Base-by-base conservation (phyloP, 2,888 invertebrate genomes). In the Polydrusus cervinus region DNA sequence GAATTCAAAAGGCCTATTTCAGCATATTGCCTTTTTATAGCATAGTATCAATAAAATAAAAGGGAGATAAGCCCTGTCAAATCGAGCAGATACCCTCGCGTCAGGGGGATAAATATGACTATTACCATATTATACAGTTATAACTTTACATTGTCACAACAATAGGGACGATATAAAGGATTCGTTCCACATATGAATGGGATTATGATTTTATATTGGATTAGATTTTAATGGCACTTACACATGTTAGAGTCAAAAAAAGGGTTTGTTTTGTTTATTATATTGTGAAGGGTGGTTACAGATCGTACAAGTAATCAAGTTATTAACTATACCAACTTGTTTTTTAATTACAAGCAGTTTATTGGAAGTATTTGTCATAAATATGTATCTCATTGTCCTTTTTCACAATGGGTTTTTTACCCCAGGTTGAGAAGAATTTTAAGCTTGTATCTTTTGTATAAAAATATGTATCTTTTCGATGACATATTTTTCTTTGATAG, bases 111-210 rank as follows among this genome's bases (percentile, higher is more conserved):
- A 75, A 67, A 75, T 71, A 71, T 72, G 72, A 76, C 76, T 76
- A 72, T 72, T 69, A 72, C 69, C 76, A 57, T 76, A 76, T 74
- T 76, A 76, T 73, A 69, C 76, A 67, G 55, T 67, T 20, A 62
- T 53, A 71, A 55, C 53, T 68, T 49, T 45, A 47, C 45, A 64
- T 64, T 76, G 76, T 76, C 76, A 76, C 74, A 76, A 76, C 76
- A 76, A 74, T 60, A 45, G 65, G 73, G 65, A 64, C 62, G 53
- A 62, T 64, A 71, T 61, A 64, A 69, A 53, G 45, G 62, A 69
- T 74, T 55, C 66, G 76, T 76, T 76, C 74, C 76, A 66, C 76
- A 76, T 76, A 76, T 73, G 72, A 76, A 68, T 66, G 69, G 72
- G 76, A 73, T 72, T 76, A 73, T 70, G 70, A 73, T 73, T 76